A percentile compares a stretch with the other conserved stretches of the same genome.
Conservation (phyloP, 2,797 vertebrate species). For the Gila robusta region DNA sequence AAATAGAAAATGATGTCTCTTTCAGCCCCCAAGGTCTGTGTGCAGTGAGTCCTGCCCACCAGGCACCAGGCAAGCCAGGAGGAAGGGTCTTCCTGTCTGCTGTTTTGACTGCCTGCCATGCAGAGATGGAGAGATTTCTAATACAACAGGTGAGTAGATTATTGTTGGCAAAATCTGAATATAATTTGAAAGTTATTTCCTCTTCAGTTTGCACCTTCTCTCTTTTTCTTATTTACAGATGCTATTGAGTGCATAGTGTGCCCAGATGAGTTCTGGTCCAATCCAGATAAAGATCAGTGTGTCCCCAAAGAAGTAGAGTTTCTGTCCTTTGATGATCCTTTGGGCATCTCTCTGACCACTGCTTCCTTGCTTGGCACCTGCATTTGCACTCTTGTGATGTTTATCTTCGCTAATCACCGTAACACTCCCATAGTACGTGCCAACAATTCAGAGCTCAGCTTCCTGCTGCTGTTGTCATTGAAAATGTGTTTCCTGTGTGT, state of each 20-base stretch:
- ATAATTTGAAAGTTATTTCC: not conserved
- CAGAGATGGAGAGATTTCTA: slow-evolving; percentile 30
- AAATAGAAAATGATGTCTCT: not conserved
- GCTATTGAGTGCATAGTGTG: slow-evolving; percentile 72
- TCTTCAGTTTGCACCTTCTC: not conserved
- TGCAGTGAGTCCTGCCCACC: slow-evolving; percentile 66
- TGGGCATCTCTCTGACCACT: too few relatives aligned
- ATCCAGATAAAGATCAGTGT: too few relatives aligned
- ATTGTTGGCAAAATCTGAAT: not conserved
- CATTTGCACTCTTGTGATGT: too few relatives aligned
- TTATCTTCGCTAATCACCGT: too few relatives aligned
- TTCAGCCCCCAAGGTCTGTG: slow-evolving; percentile 63
- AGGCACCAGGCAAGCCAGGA: slow-evolving; percentile 61
- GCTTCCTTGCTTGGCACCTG: too few relatives aligned
- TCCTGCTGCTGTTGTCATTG: too few relatives aligned
- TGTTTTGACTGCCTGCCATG: slow-evolving; percentile 70
- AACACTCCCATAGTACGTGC: too few relatives aligned
- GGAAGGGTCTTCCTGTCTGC: slow-evolving; percentile 62
- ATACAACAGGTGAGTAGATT: slow-evolving; percentile 51
- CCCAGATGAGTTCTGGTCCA: slow-evolving; percentile 65
- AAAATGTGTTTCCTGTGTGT: too few relatives aligned
- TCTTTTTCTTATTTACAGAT: slow-evolving; percentile 59
- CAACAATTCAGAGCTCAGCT: too few relatives aligned
- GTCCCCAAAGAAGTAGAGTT: too few relatives aligned
- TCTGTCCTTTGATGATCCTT: too few relatives aligned